Evolutionary conservation across 2,888 invertebrate species (phyloP).

Genomic region (Melanophora roralis): DNA sequence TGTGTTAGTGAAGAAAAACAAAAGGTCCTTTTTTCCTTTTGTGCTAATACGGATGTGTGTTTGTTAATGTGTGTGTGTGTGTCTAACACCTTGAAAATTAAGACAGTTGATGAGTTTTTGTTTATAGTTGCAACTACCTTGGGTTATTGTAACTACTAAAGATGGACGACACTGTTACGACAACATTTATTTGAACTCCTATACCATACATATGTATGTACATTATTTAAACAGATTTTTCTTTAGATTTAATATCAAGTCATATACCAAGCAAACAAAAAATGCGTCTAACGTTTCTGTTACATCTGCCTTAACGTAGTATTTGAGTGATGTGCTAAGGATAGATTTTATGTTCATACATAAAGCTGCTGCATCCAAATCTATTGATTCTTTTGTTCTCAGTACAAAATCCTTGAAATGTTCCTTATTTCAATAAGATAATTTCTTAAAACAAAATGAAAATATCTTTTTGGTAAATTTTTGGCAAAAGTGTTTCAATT

Average conservation of each 20-base stretch:
- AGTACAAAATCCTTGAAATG: slow-evolving; percentile 54
- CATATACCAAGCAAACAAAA: slow-evolving; percentile 11
- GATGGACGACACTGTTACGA: neutral
- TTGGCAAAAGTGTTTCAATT: slow-evolving; percentile 17
- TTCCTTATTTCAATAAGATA: slow-evolving; percentile 38
- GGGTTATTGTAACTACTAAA: slow-evolving; percentile 35
- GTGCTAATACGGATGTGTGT: neutral
- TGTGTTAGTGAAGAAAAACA: slow-evolving; percentile 34
- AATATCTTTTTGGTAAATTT: slow-evolving; percentile 15
- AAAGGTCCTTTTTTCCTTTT: slow-evolving; percentile 32
- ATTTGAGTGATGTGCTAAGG: neutral
- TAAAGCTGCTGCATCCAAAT: slow-evolving; percentile 27
- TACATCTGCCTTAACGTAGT: slow-evolving; percentile 51
- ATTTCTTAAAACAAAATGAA: slow-evolving; percentile 9
- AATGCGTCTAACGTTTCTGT: neutral
- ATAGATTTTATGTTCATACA: neutral
- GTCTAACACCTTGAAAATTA: slow-evolving; percentile 33
- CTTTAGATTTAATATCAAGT: slow-evolving; percentile 22
- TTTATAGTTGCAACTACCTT: slow-evolving; percentile 24
- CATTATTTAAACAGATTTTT: slow-evolving; percentile 23
- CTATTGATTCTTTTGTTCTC: slow-evolving; percentile 35
- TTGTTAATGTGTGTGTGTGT: neutral
- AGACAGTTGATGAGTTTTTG: slow-evolving; percentile 9
- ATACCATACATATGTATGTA: neutral
- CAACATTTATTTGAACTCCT: neutral